Base-by-base conservation (phyloP, 2,797 vertebrate genomes). In the Alca torda region DNA sequence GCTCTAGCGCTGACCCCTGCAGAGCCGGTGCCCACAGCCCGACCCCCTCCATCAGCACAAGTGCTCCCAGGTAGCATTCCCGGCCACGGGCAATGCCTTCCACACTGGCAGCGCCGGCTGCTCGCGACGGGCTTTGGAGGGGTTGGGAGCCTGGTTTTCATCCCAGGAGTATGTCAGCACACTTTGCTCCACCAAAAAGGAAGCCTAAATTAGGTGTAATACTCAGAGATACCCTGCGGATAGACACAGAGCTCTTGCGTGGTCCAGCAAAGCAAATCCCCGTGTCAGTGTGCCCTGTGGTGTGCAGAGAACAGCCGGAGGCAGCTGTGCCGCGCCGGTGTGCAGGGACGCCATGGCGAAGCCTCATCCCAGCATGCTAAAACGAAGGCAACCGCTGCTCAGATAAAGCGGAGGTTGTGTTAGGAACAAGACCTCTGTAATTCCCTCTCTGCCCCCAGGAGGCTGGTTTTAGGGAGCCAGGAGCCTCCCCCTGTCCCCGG, bases 251-350 rank as follows among this genome's bases (percentile, higher is more conserved):
- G 68, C 5, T 1, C 83, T 51, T 1, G 1, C 7, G 1, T 5
- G 25, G 19, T 8, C 31, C 0, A 1, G 8, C 17, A 13, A 5
- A 24, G 51, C 46, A 59, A 13, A 35, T 20, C 59, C 41, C 59
- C 6, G 0, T 0, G 33, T n/a, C n/a, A 45, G 33, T 4, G 46
- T 21, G 46, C 21, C 20, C 23, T 46, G 20, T 12, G 46, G 20
- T 4, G 21, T 5, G 46, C 21, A 12, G 46, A 48, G 46, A 48
- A 23, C 21, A 48, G 46, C 21, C 20, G 46, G 46, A 46, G 46
- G 46, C 19, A 11, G 15, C 50, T 51, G 26, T 51, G 50, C 50
- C 13, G 23, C 24, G 24, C 23, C 4, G 48, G 11, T 25, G 48
- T 25, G 21, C 13, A 14, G 48, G 48, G 21, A 25, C 13, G 48